Conservation (phyloP, 2,113 vertebrate genomes). For the Silurus meridionalis region DNA sequence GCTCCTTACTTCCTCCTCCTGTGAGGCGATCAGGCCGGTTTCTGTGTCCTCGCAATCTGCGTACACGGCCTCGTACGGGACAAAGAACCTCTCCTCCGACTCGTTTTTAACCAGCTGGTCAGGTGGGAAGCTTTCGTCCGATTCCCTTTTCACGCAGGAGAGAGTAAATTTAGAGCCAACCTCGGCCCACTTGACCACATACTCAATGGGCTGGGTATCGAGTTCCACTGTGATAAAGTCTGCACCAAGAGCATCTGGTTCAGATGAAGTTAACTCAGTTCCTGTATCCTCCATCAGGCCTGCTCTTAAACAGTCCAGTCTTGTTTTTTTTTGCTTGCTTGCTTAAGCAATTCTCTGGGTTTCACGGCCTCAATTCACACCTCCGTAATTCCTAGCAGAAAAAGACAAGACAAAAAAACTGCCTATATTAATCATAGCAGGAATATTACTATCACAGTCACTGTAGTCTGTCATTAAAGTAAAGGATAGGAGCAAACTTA, state of each 20-base stretch:
- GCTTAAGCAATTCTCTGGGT: not conserved
- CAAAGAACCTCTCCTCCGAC: conserved; percentile 70
- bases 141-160: conserved; percentile 73
- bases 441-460: not conserved
- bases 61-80: conserved; percentile 72
- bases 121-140: conserved; percentile 58
- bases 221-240: conserved; percentile 78
- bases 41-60: conserved; percentile 69
- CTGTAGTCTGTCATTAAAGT: not conserved
- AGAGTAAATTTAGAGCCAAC: conserved; percentile 76
- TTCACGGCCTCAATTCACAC: conserved; percentile 27
- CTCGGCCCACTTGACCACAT: conserved; percentile 76
- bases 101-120: conserved; percentile 65
- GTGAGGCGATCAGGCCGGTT: conserved; percentile 69
- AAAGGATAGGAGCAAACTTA: not conserved
- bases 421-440: not conserved
- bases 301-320: not conserved
- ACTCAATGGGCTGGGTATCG: conserved; percentile 77
- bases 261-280: conserved; percentile 68
- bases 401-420: not conserved
- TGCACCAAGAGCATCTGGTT: conserved; percentile 69
- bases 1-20: conserved; percentile 61
- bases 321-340: not conserved
- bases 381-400: conserved; percentile 27
- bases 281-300: conserved; percentile 69